These are phyloP conservation scores for Tachina fera DNA, from an alignment of 2,888 invertebrate species.

Conservation along the genomic window DNA sequence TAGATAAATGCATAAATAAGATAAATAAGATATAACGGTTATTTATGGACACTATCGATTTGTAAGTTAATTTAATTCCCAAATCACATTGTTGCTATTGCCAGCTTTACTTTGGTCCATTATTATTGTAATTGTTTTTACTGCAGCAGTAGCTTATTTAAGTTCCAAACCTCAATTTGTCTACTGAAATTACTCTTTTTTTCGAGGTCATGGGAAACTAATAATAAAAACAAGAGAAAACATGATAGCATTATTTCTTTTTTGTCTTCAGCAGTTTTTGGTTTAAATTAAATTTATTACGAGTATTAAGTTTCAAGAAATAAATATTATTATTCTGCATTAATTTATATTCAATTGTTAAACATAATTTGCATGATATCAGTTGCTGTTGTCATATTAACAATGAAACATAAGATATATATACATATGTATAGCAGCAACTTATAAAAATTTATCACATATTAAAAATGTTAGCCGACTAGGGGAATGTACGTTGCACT, in stretches of 20 bases:
- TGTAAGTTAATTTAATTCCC: slow-evolving; percentile 47
- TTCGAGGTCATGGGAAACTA: slow-evolving; percentile 81
- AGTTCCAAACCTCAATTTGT: slow-evolving; percentile 64
- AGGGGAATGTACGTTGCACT: too few species aligned
- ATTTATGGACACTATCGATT: neutral
- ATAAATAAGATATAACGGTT: neutral
- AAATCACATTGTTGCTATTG: slow-evolving; percentile 37
- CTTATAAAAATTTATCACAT: neutral
- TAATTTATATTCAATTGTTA: slow-evolving; percentile 2
- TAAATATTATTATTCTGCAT: slow-evolving; percentile 72
- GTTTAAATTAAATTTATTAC: slow-evolving; percentile 55
- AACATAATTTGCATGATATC: slow-evolving; percentile 10
- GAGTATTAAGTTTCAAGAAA: slow-evolving; percentile 69
- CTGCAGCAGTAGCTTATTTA: slow-evolving; percentile 67
- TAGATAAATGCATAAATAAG: neutral
- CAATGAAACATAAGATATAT: neutral
- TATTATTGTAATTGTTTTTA: slow-evolving; percentile 49
- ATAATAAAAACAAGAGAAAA: slow-evolving; percentile 56
- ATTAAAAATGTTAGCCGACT: neutral
- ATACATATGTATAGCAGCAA: too few species aligned
- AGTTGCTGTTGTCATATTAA: slow-evolving; percentile 9
- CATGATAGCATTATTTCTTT: slow-evolving; percentile 37
- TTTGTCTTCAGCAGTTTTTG: slow-evolving; percentile 37
- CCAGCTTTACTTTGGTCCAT: slow-evolving; percentile 29
- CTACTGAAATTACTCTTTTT: slow-evolving; percentile 77